These are phyloP conservation scores for Neopelma chrysocephalum DNA, from an alignment of 2,797 vertebrate genomes.

Conservation along the genomic window DNA sequence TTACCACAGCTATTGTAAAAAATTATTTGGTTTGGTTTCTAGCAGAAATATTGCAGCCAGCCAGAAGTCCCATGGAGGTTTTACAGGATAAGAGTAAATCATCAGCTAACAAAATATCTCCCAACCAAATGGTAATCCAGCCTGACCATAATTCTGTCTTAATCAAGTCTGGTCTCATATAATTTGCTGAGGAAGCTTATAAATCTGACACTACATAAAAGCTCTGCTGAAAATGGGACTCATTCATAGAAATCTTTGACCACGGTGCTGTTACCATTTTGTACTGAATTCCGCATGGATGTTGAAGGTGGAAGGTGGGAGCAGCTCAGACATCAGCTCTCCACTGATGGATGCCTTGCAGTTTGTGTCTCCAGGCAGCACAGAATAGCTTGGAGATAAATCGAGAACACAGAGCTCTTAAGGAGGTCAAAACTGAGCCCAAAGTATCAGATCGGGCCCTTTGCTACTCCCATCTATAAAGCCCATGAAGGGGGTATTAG, in stretches of 20 bases:
- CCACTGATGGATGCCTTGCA: not conserved
- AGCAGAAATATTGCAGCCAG: not conserved
- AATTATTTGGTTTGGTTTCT: not conserved
- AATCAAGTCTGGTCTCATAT: not conserved
- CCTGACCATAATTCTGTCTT: not conserved
- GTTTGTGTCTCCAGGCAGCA: not conserved
- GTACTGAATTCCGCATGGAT: not conserved
- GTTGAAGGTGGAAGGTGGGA: not conserved
- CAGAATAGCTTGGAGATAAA: not conserved
- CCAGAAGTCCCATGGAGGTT: not conserved
- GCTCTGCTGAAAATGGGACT: not conserved
- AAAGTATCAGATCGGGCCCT: not conserved
- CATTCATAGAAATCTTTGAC: not conserved
- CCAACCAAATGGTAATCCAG: not conserved
- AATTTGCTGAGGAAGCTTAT: not conserved
- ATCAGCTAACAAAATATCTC: not conserved
- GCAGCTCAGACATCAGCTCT: not conserved
- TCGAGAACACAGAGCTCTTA: not conserved
- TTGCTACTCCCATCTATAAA: not conserved
- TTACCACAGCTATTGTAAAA: not conserved
- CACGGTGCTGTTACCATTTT: not conserved
- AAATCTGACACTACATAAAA: not conserved
- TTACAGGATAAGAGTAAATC: not conserved
- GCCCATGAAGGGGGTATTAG: not conserved
- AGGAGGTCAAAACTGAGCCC: not conserved